phyloP scores from a whole-genome alignment of 1,140 invertebrate genomes.

The Coenobita brevimanus region DNA sequence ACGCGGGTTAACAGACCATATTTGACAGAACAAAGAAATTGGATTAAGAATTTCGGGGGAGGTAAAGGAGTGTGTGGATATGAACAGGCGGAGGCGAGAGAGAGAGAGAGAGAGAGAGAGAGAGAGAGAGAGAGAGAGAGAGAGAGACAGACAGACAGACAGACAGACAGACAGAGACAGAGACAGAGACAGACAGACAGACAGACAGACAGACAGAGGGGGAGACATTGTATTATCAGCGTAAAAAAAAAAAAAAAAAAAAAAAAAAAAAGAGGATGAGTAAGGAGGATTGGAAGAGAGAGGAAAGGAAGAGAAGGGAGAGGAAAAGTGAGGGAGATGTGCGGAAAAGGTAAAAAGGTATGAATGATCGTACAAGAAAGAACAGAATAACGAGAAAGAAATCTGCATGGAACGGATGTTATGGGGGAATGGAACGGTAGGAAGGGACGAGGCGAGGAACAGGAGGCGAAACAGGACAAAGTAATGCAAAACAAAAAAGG shows the following conservation, averaged over 20 bases:
- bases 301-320: neutral
- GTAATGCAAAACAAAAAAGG: neutral
- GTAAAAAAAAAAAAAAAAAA: neutral
- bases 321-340: neutral
- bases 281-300: neutral
- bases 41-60: too few relatives aligned
- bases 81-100: neutral
- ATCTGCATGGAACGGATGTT: neutral
- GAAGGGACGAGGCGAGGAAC: neutral
- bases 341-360: neutral
- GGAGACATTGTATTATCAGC: too few relatives aligned
- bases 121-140: too few relatives aligned
- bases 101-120: neutral
- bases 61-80: too few relatives aligned
- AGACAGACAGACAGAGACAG: too few relatives aligned
- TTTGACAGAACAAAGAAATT: too few relatives aligned
- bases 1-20: too few relatives aligned
- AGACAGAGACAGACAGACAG: neutral
- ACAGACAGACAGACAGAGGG: neutral
- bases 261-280: neutral
- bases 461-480: conserved; percentile 3
- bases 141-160: too few relatives aligned
- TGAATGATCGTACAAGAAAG: neutral
- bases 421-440: too few relatives aligned
- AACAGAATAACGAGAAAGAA: neutral